phyloP scores from a whole-genome alignment of 2,797 vertebrate species.

The Pampus argenteus region DNA sequence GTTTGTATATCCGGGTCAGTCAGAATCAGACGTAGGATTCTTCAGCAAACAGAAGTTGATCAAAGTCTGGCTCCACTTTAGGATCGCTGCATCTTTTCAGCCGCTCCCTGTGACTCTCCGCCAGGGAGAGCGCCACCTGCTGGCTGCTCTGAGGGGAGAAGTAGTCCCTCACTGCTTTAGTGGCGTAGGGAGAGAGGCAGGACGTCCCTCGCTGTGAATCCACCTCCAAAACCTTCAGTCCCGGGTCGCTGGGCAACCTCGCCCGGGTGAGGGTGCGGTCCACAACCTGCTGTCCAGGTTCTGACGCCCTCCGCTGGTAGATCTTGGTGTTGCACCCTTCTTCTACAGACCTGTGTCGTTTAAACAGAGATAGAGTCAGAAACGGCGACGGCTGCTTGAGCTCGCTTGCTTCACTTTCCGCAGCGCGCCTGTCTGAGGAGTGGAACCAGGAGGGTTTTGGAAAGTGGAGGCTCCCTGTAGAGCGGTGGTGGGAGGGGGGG shows the following conservation, averaged over 20 bases:
- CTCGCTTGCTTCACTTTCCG: constrained; percentile 24
- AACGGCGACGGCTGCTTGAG: constrained; percentile 45
- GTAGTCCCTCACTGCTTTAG: constrained; percentile 76
- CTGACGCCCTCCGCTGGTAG: constrained; percentile 69
- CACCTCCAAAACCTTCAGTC: constrained; percentile 65
- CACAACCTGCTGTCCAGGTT: constrained; percentile 51
- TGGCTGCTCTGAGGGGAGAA: constrained; percentile 78
- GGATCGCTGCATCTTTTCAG: constrained; percentile 82
- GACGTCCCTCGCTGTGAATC: constrained; percentile 29
- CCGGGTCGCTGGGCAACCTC: constrained; percentile 66
- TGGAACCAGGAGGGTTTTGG: constrained; percentile 54
- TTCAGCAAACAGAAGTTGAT: constrained; percentile 87
- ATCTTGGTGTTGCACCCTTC: constrained; percentile 24
- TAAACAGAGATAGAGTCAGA: constrained; percentile 69
- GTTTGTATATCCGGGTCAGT: too few relatives aligned
- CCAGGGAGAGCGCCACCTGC: constrained; percentile 80
- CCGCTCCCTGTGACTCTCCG: constrained; percentile 80
- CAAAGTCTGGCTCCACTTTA: constrained; percentile 83
- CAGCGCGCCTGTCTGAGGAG: constrained; percentile 31
- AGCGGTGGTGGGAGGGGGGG: constrained; percentile 66
- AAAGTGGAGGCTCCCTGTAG: constrained; percentile 58
- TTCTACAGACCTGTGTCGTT: constrained; percentile 59
- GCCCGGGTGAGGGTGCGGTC: constrained; percentile 30
- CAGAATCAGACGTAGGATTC: constrained; percentile 84
- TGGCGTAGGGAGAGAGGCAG: constrained; percentile 77